These are phyloP conservation scores for Plectus sambesii DNA, from an alignment of 1,140 invertebrate genomes.

Conservation along the genomic window DNA sequence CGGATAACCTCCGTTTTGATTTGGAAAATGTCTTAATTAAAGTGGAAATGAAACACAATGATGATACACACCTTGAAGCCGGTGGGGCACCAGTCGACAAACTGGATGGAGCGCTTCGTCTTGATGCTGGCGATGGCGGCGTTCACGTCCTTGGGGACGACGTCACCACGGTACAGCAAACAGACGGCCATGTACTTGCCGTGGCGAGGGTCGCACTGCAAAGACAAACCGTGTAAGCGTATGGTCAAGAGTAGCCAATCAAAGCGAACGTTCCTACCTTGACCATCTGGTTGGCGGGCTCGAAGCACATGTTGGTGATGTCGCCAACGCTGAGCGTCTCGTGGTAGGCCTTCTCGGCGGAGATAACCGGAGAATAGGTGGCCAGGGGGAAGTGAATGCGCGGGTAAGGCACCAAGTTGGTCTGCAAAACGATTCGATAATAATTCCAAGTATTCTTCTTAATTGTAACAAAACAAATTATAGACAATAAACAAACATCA, in stretches of 20 bases:
- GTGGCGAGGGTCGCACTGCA: slow-evolving; percentile 48
- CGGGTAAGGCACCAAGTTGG: slow-evolving; percentile 54
- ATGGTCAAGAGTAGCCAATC: too few species aligned
- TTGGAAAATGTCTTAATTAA: too few species aligned
- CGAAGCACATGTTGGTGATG: slow-evolving; percentile 67
- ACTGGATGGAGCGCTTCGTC: slow-evolving; percentile 65
- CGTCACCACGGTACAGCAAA: slow-evolving; percentile 65
- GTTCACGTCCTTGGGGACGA: slow-evolving; percentile 66
- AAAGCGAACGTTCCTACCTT: too few species aligned
- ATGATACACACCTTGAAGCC: slow-evolving; percentile 63
- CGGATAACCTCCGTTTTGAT: too few species aligned
- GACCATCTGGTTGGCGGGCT: slow-evolving; percentile 68
- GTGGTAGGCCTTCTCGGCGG: slow-evolving; percentile 47
- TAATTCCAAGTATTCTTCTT: too few species aligned
- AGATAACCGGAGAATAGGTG: slow-evolving; percentile 27
- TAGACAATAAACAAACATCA: too few species aligned
- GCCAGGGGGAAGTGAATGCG: slow-evolving; percentile 56
- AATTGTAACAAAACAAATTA: too few species aligned
- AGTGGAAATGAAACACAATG: too few species aligned
- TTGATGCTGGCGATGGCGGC: slow-evolving; percentile 72
- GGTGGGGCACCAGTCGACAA: slow-evolving; percentile 70
- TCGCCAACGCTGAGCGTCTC: slow-evolving; percentile 63
- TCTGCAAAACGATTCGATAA: slow-evolving; percentile 61
- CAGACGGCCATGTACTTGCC: slow-evolving; percentile 64
- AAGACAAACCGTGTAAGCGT: too few species aligned